phyloP scores from a whole-genome alignment of 2,113 vertebrate species.

The Bambusicola thoracicus region DNA sequence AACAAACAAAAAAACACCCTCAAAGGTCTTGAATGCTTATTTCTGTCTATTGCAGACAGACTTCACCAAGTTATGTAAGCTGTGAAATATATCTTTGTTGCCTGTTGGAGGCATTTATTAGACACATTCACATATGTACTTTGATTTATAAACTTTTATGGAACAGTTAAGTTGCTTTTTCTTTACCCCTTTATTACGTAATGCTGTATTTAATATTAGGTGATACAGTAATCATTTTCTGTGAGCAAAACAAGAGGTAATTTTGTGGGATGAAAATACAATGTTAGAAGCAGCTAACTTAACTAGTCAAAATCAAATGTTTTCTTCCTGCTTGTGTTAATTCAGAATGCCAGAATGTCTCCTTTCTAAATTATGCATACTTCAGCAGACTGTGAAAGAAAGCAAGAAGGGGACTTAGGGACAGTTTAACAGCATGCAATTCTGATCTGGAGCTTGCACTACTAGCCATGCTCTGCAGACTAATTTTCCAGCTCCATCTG shows the following conservation, averaged over 20 bases:
- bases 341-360: not conserved
- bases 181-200: not conserved
- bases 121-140: not conserved
- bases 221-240: not conserved
- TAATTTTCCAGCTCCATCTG: slow-evolving; percentile 50
- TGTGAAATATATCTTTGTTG: not conserved
- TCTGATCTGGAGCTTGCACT: not conserved
- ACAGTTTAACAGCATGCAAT: not conserved
- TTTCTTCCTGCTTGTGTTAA: not conserved
- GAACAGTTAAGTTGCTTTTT: not conserved
- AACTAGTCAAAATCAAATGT: not conserved
- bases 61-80: not conserved
- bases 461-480: not conserved
- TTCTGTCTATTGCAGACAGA: not conserved
- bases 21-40: not conserved
- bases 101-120: not conserved
- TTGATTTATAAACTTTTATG: not conserved
- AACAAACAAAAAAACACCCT: not conserved
- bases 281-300: not conserved
- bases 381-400: slow-evolving; percentile 27
- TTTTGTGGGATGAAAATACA: not conserved
- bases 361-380: not conserved
- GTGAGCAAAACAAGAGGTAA: not conserved
- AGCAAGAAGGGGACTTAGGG: not conserved
- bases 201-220: not conserved